Base-by-base conservation (phyloP, 2,888 invertebrate species). In the Tetragonisca angustula region DNA sequence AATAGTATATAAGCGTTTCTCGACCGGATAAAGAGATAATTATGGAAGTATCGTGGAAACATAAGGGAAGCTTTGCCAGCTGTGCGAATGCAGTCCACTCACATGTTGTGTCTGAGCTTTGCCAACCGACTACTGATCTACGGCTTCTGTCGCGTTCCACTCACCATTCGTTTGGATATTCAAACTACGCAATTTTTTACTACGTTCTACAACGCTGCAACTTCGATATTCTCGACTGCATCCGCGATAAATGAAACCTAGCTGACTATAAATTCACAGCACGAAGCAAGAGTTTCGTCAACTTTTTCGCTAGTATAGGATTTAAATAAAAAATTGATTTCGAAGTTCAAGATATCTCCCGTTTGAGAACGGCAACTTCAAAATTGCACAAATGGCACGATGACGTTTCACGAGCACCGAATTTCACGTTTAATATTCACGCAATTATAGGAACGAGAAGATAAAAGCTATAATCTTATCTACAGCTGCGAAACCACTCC, bases 91-190 rank as follows among this genome's bases (percentile, higher is more conserved):
- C 84, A 90, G 77, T 82, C 85, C 83, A 75, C 83, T 69, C 72
- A 52, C 82, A 71, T 86, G 81, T 81, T 78, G 76, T 78, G 87
- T 88, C 81, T 76, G 87, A 88, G 90, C 92, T 91, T 91, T 86
- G 86, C 87, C 84, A 88, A 89, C 87, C 84, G 82, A 82, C 83
- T 65, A 88, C 80, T 85, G 82, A 90, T 85, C 90, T 92, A 92
- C 82, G 91, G 92, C 89, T 92, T 92, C 92, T 85, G 84, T 90
- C 88, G 81, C 79, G 83, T 84, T 85, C 81, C 67, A 81, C 69
- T 68, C 73, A 75, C 77, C 32, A 21, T 54, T 49, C 69, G 56
- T 54, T 82, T 85, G 43, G 50, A 61, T 77, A n/a, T 76, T 79
- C 76, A 15, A 73, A 76, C 76, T 79, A 70, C 67, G 73, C 69